A percentile compares a stretch with the other conserved stretches of the same genome.
Conservation (phyloP, 2,113 vertebrate genomes). For the Plestiodon gilberti region DNA sequence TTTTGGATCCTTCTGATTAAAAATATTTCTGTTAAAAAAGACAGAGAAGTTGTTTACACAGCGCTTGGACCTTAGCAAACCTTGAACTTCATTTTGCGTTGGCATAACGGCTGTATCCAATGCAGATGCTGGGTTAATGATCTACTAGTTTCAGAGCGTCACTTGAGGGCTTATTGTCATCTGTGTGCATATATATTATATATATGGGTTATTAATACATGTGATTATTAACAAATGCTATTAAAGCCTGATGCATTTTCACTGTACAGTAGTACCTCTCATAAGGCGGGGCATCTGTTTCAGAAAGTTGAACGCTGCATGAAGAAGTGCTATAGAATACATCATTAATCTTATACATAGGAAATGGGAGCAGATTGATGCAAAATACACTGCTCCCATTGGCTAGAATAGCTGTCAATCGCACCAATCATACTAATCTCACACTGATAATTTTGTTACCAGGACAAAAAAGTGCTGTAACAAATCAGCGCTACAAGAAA, state of each 20-base stretch:
- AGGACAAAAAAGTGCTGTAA: too few relatives aligned
- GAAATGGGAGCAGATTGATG: too few relatives aligned
- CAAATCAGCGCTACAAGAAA: too few relatives aligned
- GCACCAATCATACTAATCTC: too few relatives aligned
- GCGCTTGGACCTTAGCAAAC: not conserved
- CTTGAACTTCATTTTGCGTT: not conserved
- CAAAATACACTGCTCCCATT: too few relatives aligned
- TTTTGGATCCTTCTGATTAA: not conserved
- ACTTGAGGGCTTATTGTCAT: not conserved
- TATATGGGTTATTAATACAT: not conserved
- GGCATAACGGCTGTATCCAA: not conserved
- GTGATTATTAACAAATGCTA: not conserved
- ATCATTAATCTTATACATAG: too few relatives aligned
- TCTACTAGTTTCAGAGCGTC: not conserved
- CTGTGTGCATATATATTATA: not conserved
- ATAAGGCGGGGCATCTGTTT: too few relatives aligned
- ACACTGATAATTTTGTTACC: too few relatives aligned
- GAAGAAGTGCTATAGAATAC: too few relatives aligned
- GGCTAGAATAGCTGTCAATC: too few relatives aligned
- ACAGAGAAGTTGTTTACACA: not conserved
- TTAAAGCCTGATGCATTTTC: not conserved
- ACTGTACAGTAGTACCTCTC: too few relatives aligned
- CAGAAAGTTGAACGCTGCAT: too few relatives aligned
- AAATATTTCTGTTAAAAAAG: not conserved
- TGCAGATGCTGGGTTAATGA: not conserved